phyloP scores from a whole-genome alignment of 2,888 invertebrate species.

The Hirudinaria manillensis region DNA sequence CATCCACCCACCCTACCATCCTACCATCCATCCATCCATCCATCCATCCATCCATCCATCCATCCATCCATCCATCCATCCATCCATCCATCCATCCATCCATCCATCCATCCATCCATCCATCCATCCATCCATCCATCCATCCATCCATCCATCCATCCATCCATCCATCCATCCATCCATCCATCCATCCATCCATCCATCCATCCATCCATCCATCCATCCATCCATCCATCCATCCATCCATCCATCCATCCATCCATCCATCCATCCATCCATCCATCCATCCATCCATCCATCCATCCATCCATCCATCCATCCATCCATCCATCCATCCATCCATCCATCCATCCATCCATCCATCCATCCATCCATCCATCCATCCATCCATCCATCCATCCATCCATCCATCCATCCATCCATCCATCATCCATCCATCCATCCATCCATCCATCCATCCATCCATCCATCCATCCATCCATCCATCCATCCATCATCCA shows the following conservation, averaged over 20 bases:
- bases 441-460: no score
- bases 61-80: neutral
- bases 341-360: neutral
- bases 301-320: neutral
- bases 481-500: no score
- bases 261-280: neutral
- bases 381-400: neutral
- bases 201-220: neutral
- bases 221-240: neutral
- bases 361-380: neutral
- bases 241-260: neutral
- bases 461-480: no score
- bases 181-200: neutral
- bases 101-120: neutral
- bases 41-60: neutral
- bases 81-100: neutral
- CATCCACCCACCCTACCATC: neutral
- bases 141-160: neutral
- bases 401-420: neutral
- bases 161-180: neutral
- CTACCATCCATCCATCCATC: neutral
- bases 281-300: neutral
- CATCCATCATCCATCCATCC: no score
- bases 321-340: neutral
- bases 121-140: neutral